Evolutionary conservation across 2,113 vertebrate genomes (phyloP).

Genomic region (Pholis gunnellus): DNA sequence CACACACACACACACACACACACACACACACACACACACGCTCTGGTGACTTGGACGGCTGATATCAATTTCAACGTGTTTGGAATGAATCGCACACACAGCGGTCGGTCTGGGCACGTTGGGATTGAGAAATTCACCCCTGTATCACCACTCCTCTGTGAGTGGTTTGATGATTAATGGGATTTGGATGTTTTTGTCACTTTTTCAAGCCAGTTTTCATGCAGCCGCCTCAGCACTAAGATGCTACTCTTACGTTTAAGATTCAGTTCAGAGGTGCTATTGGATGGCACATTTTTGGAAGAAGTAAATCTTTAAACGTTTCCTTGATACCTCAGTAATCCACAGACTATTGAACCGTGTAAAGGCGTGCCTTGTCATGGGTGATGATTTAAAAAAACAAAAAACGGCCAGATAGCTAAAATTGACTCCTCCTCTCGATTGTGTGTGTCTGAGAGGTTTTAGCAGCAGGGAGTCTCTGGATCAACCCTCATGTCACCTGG

Average conservation of each 20-base stretch:
- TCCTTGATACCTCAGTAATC: constrained; percentile 8
- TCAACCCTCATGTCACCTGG: constrained; percentile 41
- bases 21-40: constrained; percentile 5
- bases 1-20: neutral
- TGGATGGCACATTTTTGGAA: neutral
- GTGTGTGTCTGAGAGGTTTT: constrained; percentile 38
- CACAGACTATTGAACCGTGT: neutral
- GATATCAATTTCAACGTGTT: constrained; percentile 55
- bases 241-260: neutral
- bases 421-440: neutral
- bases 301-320: constrained; percentile 1
- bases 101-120: constrained; percentile 61
- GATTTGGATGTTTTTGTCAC: constrained; percentile 5
- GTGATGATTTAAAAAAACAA: neutral
- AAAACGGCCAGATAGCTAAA: constrained; percentile 1
- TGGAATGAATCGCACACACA: constrained; percentile 45
- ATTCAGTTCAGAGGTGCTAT: neutral
- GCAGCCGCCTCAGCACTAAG: neutral
- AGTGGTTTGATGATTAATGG: constrained; percentile 24
- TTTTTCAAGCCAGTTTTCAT: neutral
- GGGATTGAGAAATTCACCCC: constrained; percentile 59
- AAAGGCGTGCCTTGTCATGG: neutral
- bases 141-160: neutral
- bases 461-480: constrained; percentile 36
- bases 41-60: constrained; percentile 40